These are phyloP conservation scores for Ramphastos sulfuratus DNA, from an alignment of 2,113 vertebrate genomes.

Conservation along the genomic window DNA sequence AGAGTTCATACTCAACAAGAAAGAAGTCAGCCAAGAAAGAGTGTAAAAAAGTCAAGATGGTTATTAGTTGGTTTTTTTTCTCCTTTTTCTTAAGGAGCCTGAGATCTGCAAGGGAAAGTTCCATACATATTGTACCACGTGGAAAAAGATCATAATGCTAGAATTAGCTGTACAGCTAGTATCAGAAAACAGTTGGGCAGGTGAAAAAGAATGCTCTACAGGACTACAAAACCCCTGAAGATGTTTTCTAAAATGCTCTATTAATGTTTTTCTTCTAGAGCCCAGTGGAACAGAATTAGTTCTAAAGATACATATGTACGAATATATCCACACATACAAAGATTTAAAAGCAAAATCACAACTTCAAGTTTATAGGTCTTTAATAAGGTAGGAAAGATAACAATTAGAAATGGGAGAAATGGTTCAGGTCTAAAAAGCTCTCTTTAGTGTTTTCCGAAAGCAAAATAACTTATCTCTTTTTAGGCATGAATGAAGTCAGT, in stretches of 20 bases:
- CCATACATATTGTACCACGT: rapidly evolving
- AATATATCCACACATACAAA: rapidly evolving
- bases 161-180: neutral
- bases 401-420: neutral
- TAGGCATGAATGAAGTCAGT: neutral
- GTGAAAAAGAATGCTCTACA: neutral
- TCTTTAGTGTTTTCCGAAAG: neutral
- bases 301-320: neutral
- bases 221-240: neutral
- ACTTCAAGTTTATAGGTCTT: neutral
- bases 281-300: neutral
- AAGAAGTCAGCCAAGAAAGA: neutral
- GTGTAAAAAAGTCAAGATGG: neutral
- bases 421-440: neutral
- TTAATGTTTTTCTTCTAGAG: neutral
- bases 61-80: neutral
- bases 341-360: neutral
- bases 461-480: neutral
- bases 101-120: neutral
- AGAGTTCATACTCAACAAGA: neutral
- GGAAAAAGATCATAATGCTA: neutral
- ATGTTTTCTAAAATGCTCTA: neutral
- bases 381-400: neutral
- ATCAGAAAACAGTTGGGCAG: neutral
- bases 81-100: neutral